phyloP scores from a whole-genome alignment of 2,113 vertebrate species.

The Ginglymostoma cirratum region DNA sequence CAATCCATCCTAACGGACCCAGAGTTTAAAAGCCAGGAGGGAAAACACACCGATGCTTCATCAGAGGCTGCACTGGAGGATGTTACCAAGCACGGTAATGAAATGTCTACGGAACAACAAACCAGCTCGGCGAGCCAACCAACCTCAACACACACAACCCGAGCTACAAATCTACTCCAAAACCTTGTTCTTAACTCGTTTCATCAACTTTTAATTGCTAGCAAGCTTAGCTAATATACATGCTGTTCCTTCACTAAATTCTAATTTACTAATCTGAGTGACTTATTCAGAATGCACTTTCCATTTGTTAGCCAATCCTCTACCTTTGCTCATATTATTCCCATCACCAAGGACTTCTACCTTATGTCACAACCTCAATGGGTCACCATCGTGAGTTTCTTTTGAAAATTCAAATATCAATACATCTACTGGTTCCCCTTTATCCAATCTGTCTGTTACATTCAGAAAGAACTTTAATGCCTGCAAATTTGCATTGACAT shows the following conservation, averaged over 20 bases:
- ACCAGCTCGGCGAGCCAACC: no score
- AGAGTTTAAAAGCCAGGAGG: no score
- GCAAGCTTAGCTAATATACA: neutral
- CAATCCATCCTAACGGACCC: no score
- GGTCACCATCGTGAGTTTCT: neutral
- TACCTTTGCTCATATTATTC: neutral
- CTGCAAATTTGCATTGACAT: neutral
- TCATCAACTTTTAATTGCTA: neutral
- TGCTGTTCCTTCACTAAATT: neutral
- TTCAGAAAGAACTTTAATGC: neutral
- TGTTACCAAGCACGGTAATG: no score
- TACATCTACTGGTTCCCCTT: neutral
- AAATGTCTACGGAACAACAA: no score
- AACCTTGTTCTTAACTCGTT: neutral
- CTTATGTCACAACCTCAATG: neutral
- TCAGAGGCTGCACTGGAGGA: no score
- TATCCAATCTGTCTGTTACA: neutral
- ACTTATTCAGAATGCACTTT: neutral
- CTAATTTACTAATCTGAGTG: neutral
- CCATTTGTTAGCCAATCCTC: neutral
- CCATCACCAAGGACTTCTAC: neutral
- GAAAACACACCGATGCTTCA: no score
- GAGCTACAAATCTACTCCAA: no score
- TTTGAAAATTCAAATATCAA: neutral
- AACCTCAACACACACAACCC: no score